Evolutionary conservation across 1,140 invertebrate genomes (phyloP).

Genomic region (Panagrolaimus sp.): DNA sequence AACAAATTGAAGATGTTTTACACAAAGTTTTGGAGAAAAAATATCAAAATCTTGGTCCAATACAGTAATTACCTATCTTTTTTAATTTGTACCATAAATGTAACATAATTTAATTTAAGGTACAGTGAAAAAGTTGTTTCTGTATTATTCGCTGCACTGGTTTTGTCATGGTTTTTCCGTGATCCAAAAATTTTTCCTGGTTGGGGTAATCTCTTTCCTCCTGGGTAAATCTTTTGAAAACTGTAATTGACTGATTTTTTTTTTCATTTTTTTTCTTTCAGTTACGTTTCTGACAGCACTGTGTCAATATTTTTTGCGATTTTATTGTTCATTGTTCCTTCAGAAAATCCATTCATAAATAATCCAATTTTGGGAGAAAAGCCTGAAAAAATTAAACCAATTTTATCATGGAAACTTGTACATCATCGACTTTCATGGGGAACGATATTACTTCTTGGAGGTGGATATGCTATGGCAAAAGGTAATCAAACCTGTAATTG

Average conservation of each 20-base stretch:
- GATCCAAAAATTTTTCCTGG: conserved; percentile 75
- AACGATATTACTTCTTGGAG: conserved; percentile 46
- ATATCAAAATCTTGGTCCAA: conserved; percentile 12
- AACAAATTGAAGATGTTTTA: conserved; percentile 9
- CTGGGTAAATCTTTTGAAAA: conserved; percentile 29
- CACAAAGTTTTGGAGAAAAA: conserved; percentile 19
- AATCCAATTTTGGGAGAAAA: conserved; percentile 10
- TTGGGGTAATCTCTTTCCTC: conserved; percentile 63
- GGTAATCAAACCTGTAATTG: too few species aligned
- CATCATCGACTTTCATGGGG: conserved; percentile 47
- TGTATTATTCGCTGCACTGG: too few species aligned
- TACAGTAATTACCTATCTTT: conserved; percentile 29
- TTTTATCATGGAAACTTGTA: conserved; percentile 59
- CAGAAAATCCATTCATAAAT: conserved; percentile 55
- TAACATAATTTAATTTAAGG: conserved; percentile 65
- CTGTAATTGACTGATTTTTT: conserved; percentile 45
- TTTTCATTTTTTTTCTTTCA: conserved; percentile 59
- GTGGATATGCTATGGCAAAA: conserved; percentile 48
- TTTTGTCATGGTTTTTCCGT: conserved; percentile 83
- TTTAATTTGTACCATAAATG: conserved; percentile 64
- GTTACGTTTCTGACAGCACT: conserved; percentile 47
- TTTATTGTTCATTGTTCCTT: conserved; percentile 61
- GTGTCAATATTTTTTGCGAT: conserved; percentile 41
- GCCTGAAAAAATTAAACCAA: conserved; percentile 27
- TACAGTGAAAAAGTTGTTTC: too few species aligned